Conservation (phyloP, 2,113 vertebrate genomes). For the Tretioscincus oriximinensis region DNA sequence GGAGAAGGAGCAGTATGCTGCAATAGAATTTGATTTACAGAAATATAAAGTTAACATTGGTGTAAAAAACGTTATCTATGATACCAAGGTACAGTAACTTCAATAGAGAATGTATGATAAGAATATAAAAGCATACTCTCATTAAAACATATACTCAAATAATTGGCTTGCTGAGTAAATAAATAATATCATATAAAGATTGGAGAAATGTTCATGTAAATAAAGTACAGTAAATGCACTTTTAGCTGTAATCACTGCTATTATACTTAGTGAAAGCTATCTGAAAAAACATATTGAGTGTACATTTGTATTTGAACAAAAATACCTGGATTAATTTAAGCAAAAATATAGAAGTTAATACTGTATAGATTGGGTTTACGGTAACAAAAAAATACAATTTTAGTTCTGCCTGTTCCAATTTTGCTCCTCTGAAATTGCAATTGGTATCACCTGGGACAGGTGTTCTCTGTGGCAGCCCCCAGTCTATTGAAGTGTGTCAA, state of each 20-base stretch:
- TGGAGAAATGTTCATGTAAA: background rate
- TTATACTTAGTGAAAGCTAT: too few species aligned
- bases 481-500: too few species aligned
- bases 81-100: slow-evolving; percentile 78
- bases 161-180: background rate
- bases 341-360: too few species aligned
- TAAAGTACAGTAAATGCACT: background rate
- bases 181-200: background rate
- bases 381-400: background rate
- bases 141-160: background rate
- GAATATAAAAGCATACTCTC: slow-evolving; percentile 10
- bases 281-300: too few species aligned
- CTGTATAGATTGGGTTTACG: background rate
- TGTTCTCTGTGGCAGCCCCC: too few species aligned
- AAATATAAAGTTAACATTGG: slow-evolving; percentile 75
- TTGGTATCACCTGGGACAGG: too few species aligned
- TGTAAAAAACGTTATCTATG: slow-evolving; percentile 79
- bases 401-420: background rate
- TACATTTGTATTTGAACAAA: too few species aligned
- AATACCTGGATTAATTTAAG: too few species aligned
- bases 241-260: background rate
- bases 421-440: background rate
- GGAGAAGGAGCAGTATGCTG: slow-evolving; percentile 78
- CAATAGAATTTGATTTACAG: slow-evolving; percentile 82
- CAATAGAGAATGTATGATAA: slow-evolving; percentile 4